Evolutionary conservation across 1,140 invertebrate species (phyloP).

Genomic region (Colletes latitarsis): DNA sequence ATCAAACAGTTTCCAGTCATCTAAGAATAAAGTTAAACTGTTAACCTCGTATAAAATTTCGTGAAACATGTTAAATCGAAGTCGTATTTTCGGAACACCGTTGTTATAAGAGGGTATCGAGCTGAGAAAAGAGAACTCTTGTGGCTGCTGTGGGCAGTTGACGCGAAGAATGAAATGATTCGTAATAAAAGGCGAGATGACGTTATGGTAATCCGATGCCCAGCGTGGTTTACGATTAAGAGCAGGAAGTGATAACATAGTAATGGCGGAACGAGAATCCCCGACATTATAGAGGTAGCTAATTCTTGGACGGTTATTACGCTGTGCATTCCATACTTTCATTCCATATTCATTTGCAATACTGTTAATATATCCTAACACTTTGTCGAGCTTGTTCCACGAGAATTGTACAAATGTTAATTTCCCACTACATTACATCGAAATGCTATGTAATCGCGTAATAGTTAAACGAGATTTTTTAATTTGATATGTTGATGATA

Average conservation of each 20-base stretch:
- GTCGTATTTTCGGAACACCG: too few relatives aligned
- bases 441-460: not conserved
- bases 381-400: conserved; percentile 11
- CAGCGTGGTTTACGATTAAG: conserved; percentile 36
- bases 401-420: conserved; percentile 61
- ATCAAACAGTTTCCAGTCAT: too few relatives aligned
- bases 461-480: not conserved
- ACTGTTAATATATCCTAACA: not conserved
- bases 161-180: conserved; percentile 37
- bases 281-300: not conserved
- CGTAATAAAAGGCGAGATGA: conserved; percentile 50
- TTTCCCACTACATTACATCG: not conserved
- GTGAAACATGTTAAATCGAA: too few relatives aligned
- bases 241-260: conserved; percentile 51
- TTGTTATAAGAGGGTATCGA: not conserved
- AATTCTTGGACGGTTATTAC: conserved; percentile 1
- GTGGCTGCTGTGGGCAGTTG: not conserved
- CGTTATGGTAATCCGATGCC: conserved; percentile 51
- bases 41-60: too few relatives aligned
- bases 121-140: too few relatives aligned
- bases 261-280: conserved; percentile 16
- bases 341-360: not conserved
- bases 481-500: not conserved
- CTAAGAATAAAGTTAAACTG: too few relatives aligned
- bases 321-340: not conserved